Evolutionary conservation across 2,113 vertebrate species (phyloP), one percentile per base, ranked within the genome.

Genomic region (Oncorhynchus clarkii): DNA sequence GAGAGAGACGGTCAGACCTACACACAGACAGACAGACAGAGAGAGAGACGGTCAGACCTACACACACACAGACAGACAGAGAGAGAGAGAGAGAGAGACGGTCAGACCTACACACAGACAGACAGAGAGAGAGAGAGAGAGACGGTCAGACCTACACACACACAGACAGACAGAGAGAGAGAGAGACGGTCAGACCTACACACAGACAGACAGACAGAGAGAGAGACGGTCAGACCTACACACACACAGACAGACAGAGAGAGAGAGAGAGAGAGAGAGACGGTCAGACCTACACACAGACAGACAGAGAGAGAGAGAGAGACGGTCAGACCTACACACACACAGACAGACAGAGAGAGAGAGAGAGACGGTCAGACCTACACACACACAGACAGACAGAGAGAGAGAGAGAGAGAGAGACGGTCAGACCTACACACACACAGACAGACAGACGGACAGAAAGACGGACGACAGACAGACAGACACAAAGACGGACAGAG

Each of bases 21-120:
- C 67, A 67, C 66, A 67, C 29, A 29, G 0, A 29, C 3, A 29
- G 3, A 29, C 29, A 29, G 22, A 24, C 27, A 1, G 24, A 26
- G 22, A 24, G 22, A 24, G 22, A 24, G 22, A 24, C 22, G 75
- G 96, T 98, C 59, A 99, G 92, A 70, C 98, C 98, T 99, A n/a
- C n/a, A n/a, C n/a, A 87, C 34, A 65, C 20, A 48, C 31, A 48
- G 3, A 29, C 4, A 29, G 3, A 29, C 29, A 27, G 27, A 27
- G 27, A 27, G 24, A 26, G 24, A 26, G 26, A 26, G 3, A 27
- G 27, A 27, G 2, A 27, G n/a, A n/a, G n/a, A n/a, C n/a, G 75
- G 96, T 98, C 59, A 99, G 92, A 70, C 98, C 98, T 99, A 87
- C 34, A 65, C 34, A 48, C 31, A 48, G 8, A 14, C 31, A 29